These are phyloP conservation scores for Sparus aurata DNA, from an alignment of 2,797 vertebrate genomes.

Conservation along the genomic window DNA sequence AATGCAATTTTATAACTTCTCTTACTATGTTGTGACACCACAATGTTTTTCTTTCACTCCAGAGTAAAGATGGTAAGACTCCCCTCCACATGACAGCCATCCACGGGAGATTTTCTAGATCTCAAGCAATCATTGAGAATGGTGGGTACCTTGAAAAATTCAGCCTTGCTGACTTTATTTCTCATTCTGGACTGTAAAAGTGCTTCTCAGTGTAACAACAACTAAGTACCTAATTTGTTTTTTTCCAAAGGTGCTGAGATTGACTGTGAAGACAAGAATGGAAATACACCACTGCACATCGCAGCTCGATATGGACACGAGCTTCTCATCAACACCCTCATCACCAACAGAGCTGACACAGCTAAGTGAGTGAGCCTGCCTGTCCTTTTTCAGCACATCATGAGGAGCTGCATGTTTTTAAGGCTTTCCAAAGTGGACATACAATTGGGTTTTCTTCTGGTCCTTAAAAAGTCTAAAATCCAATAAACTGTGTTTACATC, in stretches of 20 bases:
- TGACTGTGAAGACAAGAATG: constrained; percentile 98
- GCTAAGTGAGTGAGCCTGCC: constrained; percentile 90
- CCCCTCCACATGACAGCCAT: constrained; percentile 99
- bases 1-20: not conserved
- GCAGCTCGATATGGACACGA: constrained; percentile 98
- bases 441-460: not conserved
- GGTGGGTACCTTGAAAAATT: constrained; percentile 84
- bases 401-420: not conserved
- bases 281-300: constrained; percentile 98
- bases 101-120: constrained; percentile 98
- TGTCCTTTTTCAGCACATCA: constrained; percentile 16
- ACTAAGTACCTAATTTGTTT: constrained; percentile 34
- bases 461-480: no score
- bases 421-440: not conserved
- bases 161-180: constrained; percentile 11
- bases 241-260: constrained; percentile 91
- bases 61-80: constrained; percentile 99
- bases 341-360: constrained; percentile 96
- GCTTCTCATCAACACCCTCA: constrained; percentile 97
- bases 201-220: constrained; percentile 7
- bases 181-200: constrained; percentile 20
- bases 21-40: not conserved
- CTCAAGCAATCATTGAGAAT: constrained; percentile 97
- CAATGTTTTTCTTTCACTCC: constrained; percentile 59
- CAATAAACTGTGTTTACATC: no score